Evolutionary conservation across 2,888 invertebrate genomes (phyloP), one percentile per base, ranked within the genome.

Genomic region (Epinotia brunnichana): DNA sequence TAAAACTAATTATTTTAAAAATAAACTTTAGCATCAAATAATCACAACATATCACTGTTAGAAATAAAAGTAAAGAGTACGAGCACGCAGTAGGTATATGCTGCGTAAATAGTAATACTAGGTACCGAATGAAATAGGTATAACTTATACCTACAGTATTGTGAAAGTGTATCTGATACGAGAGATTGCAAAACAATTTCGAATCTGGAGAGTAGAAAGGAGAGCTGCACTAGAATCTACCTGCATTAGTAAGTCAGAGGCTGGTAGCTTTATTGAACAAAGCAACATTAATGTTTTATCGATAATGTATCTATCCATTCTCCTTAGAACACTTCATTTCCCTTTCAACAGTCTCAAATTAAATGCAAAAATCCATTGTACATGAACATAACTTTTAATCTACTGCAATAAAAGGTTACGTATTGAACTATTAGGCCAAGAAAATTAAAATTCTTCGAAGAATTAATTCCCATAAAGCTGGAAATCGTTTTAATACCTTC

Each of bases 161-260:
- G 59, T 59, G 59, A 59, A 59, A 59, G 39, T 59, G 29, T 39
- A 35, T 39, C 59, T 44, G 15, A 62, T 41, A 21, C 13, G 60
- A 51, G 39, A 21, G 39, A 53, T 21, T 56, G 19, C 29, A 48
- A 35, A 56, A 44, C 56, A 48, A 35, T n/a, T 21, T 51, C n/a
- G 39, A 39, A 61, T 69, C n/a, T 17, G 15, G 35, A 69, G 21
- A 21, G 51, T 39, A 39, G 24, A 70, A 64, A 64, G 51, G 64
- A 70, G 48, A 64, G 48, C 15, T 61, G 60, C 60, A 21, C 61
- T 57, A 53, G 29, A 59, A 13, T 24, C 17, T 41, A 64, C 56
- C 64, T 59, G 57, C 57, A 24, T 24, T 53, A 53, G 64, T 70
- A 70, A 70, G 21, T 24, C 21, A 24, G 51, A 51, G 70, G 64